Base-by-base conservation (phyloP, 2,113 vertebrate species). In the Strigops habroptila region DNA sequence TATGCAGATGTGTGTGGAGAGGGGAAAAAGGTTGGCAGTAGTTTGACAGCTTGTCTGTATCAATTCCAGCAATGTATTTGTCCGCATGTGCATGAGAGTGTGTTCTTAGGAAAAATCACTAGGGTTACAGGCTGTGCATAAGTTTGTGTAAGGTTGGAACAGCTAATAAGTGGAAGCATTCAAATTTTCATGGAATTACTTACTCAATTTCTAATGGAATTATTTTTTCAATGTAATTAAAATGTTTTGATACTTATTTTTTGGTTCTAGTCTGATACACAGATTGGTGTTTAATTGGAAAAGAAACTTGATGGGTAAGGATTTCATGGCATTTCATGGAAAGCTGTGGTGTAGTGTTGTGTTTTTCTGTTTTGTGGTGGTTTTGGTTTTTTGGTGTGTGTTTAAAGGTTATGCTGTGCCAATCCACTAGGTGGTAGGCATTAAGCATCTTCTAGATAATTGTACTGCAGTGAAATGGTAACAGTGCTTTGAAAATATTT, bases 351-450 rank as follows among this genome's bases (percentile, higher is more conserved):
- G 18, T 49, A 17, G 3, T 69, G 0, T 33, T 51, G 57, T 10
- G 39, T 41, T 53, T 41, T 51, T 57, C 46, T 69, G 16, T 41
- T 81, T 51, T 27, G 8, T 11, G 12, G 12, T 35, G 31, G 7
- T 52, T 85, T 75, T 4, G 28, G 19, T 51, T 22, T 51, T 22
- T 14, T 18, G 8, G 5, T 48, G 3, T 43, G 8, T 35, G 18
- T 62, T 69, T 39, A 18, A 55, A 76, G n/a, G 52, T 86, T 91
- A 71, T 94, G 39, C 91, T 91, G 17, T 79, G 14, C 18, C 85
- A 33, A 77, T 91, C 97, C 97, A 93, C 94, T 95, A 97, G 97
- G 85, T 97, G 97, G 96, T 95, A 88, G 90, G 62, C 93, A 79
- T 75, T 65, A 95, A 85, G 62, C 88, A 43, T 92, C 64, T 95